phyloP scores from a whole-genome alignment of 2,888 invertebrate genomes.

The Allacma fusca region DNA sequence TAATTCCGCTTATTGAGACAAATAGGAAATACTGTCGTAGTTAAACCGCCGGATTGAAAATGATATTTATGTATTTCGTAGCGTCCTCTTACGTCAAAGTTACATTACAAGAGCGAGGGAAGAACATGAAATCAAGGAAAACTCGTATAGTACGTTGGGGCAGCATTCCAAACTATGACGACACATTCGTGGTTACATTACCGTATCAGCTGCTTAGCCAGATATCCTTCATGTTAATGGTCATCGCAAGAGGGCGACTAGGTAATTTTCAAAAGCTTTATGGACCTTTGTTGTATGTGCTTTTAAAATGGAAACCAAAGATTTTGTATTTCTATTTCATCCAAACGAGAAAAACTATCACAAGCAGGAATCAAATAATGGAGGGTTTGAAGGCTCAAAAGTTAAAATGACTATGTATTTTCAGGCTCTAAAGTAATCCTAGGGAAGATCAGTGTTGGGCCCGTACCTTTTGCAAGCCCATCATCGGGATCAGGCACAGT shows the following conservation, averaged over 20 bases:
- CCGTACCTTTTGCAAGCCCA: constrained; percentile 61
- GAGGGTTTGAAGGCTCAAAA: no score
- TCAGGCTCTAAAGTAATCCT: constrained; percentile 72
- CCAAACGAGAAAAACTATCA: no score
- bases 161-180: constrained; percentile 59
- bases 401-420: no score
- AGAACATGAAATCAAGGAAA: constrained; percentile 58
- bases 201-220: constrained; percentile 57
- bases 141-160: constrained; percentile 60
- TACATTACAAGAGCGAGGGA: constrained; percentile 60
- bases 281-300: constrained; percentile 10
- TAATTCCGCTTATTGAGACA: no score
- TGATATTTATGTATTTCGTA: no score
- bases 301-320: no score
- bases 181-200: constrained; percentile 59
- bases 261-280: constrained; percentile 49
- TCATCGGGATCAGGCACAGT: constrained; percentile 62
- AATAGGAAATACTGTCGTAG: no score
- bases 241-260: constrained; percentile 59
- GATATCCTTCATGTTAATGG: constrained; percentile 58
- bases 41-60: no score
- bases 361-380: no score
- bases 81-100: constrained; percentile 61
- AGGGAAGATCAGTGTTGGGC: constrained; percentile 73
- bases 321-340: no score